These are phyloP conservation scores for Chironomus striatipennis DNA, from an alignment of 1,140 invertebrate species.

Conservation along the genomic window DNA sequence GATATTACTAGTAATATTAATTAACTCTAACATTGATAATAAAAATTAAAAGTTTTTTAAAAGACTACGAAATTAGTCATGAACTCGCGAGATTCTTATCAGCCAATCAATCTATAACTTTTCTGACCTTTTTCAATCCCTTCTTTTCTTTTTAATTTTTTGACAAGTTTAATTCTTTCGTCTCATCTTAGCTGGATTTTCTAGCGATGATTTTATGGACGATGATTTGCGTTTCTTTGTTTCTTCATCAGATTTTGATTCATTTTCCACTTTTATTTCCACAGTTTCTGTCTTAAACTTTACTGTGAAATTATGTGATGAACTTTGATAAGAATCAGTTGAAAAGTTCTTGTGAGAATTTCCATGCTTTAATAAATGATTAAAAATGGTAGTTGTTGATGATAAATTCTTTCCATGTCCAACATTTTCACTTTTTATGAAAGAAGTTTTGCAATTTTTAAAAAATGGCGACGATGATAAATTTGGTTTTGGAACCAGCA, in stretches of 20 bases:
- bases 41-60: too few species aligned
- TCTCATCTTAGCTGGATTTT: background rate
- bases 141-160: background rate
- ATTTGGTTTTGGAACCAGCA: background rate
- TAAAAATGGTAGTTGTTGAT: background rate
- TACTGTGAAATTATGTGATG: background rate
- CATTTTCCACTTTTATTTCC: slow-evolving; percentile 15
- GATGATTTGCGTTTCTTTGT: slow-evolving; percentile 2
- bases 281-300: background rate
- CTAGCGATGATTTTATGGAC: background rate
- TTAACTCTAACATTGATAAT: too few species aligned
- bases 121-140: background rate
- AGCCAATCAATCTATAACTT: too few species aligned
- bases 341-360: background rate
- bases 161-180: background rate
- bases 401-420: background rate
- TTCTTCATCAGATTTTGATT: slow-evolving; percentile 11
- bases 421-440: slow-evolving; percentile 3
- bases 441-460: background rate
- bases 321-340: background rate
- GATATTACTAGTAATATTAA: too few species aligned
- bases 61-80: too few species aligned
- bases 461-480: background rate
- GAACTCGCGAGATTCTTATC: too few species aligned
- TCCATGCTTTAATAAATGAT: background rate